Conservation (phyloP, 2,797 vertebrate genomes). For the Enteromius viviparus region DNA sequence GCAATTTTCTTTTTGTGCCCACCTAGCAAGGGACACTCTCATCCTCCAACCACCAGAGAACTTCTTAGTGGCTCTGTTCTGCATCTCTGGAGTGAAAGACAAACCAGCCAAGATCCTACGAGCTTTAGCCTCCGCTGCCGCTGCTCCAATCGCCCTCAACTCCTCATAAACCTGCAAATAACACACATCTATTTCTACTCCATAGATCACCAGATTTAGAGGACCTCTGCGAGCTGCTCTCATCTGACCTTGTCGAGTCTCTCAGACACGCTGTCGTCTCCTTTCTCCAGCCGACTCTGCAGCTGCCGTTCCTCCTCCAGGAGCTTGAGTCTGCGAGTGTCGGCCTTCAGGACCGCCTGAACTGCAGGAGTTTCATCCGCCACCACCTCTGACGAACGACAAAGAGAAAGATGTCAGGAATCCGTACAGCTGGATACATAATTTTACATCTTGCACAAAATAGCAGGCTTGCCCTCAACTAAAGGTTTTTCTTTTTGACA, state of each 20-base stretch:
- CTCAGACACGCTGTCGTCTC: slow-evolving; percentile 84
- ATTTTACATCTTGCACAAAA: neutral
- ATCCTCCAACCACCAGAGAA: slow-evolving; percentile 95
- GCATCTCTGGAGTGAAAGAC: slow-evolving; percentile 91
- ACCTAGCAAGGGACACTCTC: slow-evolving; percentile 94
- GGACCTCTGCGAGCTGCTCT: slow-evolving; percentile 55
- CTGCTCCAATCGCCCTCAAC: slow-evolving; percentile 84
- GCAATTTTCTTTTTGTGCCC: neutral
- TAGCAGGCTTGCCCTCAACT: no score
- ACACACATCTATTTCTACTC: neutral
- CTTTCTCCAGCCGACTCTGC: slow-evolving; percentile 84
- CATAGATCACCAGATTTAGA: neutral
- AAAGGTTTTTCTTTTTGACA: no score
- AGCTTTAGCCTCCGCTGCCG: slow-evolving; percentile 89
- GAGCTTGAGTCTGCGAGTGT: slow-evolving; percentile 86
- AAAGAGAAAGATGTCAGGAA: neutral
- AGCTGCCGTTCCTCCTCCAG: slow-evolving; percentile 86
- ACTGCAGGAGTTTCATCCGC: slow-evolving; percentile 90
- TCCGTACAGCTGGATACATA: neutral
- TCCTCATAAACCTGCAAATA: slow-evolving; percentile 87
- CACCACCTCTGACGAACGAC: slow-evolving; percentile 81
- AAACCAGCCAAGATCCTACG: slow-evolving; percentile 90
- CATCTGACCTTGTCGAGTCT: slow-evolving; percentile 83
- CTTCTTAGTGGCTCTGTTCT: slow-evolving; percentile 89
- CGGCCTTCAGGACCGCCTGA: slow-evolving; percentile 89